A percentile compares a stretch with the other conserved stretches of the same genome.
phyloP scores from a whole-genome alignment of 2,113 vertebrate genomes.

The Corydoras sp. region DNA sequence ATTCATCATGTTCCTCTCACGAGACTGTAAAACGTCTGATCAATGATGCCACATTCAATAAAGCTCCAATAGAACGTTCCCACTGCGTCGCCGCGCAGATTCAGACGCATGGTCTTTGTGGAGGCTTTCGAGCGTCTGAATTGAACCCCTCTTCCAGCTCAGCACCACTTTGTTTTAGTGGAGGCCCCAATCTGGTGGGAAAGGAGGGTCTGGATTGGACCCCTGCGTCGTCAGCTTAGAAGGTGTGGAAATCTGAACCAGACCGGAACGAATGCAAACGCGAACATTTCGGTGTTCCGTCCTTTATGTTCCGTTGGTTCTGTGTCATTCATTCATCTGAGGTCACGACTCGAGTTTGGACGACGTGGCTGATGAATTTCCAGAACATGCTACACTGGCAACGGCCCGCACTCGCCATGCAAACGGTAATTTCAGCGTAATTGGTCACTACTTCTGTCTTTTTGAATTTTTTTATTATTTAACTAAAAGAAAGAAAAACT shows the following conservation, averaged over 20 bases:
- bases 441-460: no score
- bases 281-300: background rate
- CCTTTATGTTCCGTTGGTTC: background rate
- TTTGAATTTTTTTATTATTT: no score
- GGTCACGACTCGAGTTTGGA: background rate
- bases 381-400: no score
- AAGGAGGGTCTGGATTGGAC: conserved; percentile 30
- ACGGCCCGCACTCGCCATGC: no score
- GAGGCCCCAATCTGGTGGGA: conserved; percentile 43
- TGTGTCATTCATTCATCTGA: background rate
- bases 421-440: no score
- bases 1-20: conserved; percentile 26
- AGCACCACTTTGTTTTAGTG: conserved; percentile 39
- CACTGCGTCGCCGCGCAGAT: conserved; percentile 31
- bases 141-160: conserved; percentile 30
- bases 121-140: conserved; percentile 27
- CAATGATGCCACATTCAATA: conserved; percentile 1
- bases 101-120: conserved; percentile 36
- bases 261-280: conserved; percentile 46
- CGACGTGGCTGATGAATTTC: no score
- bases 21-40: background rate
- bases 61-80: conserved; percentile 28
- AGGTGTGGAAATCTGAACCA: conserved; percentile 53
- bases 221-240: conserved; percentile 44
- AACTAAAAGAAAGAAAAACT: no score